Percentiles rank a stretch among this genome's conserved stretches.
Evolutionary conservation across 2,113 vertebrate genomes (phyloP).

Genomic region (Hemichromis elongatus): DNA sequence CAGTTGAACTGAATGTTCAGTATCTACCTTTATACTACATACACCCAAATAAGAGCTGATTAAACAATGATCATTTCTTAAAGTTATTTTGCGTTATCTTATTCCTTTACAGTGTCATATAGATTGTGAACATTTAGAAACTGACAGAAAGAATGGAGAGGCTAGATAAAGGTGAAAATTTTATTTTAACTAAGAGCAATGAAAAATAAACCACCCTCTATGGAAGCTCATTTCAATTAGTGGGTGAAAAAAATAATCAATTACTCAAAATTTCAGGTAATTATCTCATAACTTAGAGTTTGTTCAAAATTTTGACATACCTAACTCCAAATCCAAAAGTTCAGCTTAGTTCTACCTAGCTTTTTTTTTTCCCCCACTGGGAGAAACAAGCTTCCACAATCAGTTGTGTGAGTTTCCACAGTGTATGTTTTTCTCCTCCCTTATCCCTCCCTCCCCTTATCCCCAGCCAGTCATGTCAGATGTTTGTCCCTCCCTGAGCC

Average conservation of each 20-base stretch:
- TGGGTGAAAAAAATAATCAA: accelerated
- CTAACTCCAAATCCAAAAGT: neutral
- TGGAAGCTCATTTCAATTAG: accelerated
- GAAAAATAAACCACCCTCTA: neutral
- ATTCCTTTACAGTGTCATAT: neutral
- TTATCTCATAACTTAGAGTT: neutral
- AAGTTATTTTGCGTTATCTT: neutral
- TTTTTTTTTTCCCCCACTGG: accelerated
- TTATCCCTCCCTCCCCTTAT: neutral
- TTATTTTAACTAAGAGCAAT: accelerated
- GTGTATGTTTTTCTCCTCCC: no score
- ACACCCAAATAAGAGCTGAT: neutral
- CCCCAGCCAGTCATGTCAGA: neutral
- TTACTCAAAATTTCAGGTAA: neutral
- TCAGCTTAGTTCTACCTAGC: neutral
- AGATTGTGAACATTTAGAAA: neutral
- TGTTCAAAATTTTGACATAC: neutral
- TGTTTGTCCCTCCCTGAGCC: neutral
- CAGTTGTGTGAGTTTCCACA: neutral
- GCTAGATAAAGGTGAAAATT: neutral
- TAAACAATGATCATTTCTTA: neutral
- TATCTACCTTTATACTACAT: neutral
- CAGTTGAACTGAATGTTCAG: neutral
- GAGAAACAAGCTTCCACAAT: neutral
- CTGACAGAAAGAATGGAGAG: neutral